These are phyloP conservation scores for Chaenodraco wilsoni DNA, from an alignment of 2,797 vertebrate genomes.

Conservation along the genomic window DNA sequence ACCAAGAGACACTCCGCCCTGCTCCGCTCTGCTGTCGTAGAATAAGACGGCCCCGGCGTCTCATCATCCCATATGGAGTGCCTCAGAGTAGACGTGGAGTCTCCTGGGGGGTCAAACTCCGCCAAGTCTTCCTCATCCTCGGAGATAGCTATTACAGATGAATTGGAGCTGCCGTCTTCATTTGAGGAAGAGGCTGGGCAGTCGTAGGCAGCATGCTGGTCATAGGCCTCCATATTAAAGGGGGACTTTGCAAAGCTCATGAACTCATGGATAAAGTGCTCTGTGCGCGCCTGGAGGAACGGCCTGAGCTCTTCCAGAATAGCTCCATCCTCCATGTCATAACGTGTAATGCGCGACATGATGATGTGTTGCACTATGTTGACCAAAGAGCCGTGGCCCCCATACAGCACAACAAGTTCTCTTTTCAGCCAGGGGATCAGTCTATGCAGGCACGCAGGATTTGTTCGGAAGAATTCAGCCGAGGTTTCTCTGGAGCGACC, in stretches of 20 bases:
- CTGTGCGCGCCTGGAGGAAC: slow-evolving; percentile 90
- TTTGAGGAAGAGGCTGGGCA: slow-evolving; percentile 89
- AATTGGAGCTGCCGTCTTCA: slow-evolving; percentile 89
- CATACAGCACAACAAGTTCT: slow-evolving; percentile 91
- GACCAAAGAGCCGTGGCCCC: slow-evolving; percentile 89
- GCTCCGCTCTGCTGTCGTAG: slow-evolving; percentile 80
- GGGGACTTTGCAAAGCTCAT: slow-evolving; percentile 92
- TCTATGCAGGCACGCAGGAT: slow-evolving; percentile 94
- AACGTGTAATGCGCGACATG: slow-evolving; percentile 91
- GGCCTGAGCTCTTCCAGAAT: slow-evolving; percentile 91
- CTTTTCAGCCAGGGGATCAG: slow-evolving; percentile 93
- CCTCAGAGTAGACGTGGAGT: slow-evolving; percentile 72
- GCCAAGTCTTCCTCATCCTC: slow-evolving; percentile 84
- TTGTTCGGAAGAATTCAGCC: slow-evolving; percentile 91
- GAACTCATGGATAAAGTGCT: slow-evolving; percentile 96
- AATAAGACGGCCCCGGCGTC: slow-evolving; percentile 95
- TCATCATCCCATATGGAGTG: slow-evolving; percentile 94
- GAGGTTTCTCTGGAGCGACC: slow-evolving; percentile 91
- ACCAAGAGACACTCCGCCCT: slow-evolving; percentile 77
- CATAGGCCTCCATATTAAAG: slow-evolving; percentile 94
- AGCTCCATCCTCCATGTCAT: slow-evolving; percentile 89
- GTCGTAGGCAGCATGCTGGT: slow-evolving; percentile 92
- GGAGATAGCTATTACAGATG: slow-evolving; percentile 92
- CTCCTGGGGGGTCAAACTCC: slow-evolving; percentile 73
- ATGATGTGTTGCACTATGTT: slow-evolving; percentile 94